phyloP scores from a whole-genome alignment of 2,113 vertebrate species.

The Aspidoscelis tigris region DNA sequence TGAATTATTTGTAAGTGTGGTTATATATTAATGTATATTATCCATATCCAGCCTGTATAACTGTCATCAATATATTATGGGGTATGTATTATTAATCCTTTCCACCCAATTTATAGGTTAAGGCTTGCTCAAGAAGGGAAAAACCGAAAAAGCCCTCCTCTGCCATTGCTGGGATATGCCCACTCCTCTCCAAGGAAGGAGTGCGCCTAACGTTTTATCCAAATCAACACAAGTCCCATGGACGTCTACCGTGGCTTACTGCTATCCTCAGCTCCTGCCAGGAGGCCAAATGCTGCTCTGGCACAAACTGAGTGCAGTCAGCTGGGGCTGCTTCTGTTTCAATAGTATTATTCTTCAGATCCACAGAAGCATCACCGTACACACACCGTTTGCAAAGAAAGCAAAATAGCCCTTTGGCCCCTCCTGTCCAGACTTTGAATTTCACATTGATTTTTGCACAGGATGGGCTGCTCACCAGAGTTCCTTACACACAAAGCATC shows the following conservation, averaged over 20 bases:
- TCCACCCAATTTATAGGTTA: constrained; percentile 65
- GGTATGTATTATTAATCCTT: constrained; percentile 66
- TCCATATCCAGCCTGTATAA: constrained; percentile 58
- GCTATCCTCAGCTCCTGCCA: too few relatives aligned
- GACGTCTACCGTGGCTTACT: accelerated
- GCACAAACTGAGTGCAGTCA: not conserved
- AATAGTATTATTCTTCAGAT: not conserved
- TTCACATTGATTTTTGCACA: not conserved
- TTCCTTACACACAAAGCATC: too few relatives aligned
- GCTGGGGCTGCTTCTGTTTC: accelerated
- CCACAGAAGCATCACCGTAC: not conserved
- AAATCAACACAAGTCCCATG: not conserved
- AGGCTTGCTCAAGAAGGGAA: constrained; percentile 26
- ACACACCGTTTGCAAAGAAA: not conserved
- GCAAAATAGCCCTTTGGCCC: not conserved
- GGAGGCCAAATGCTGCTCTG: not conserved
- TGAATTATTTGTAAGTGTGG: constrained; percentile 73
- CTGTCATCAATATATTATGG: constrained; percentile 61
- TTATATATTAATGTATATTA: constrained; percentile 70
- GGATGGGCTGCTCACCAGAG: too few relatives aligned
- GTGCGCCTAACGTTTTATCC: accelerated
- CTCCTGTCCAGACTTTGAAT: not conserved
- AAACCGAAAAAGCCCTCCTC: constrained; percentile 9
- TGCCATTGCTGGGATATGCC: not conserved
- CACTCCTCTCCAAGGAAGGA: not conserved